Percentiles rank a stretch among this genome's conserved stretches.
Conservation (phyloP, 1,140 invertebrate species). For the Musca vetustissima region DNA sequence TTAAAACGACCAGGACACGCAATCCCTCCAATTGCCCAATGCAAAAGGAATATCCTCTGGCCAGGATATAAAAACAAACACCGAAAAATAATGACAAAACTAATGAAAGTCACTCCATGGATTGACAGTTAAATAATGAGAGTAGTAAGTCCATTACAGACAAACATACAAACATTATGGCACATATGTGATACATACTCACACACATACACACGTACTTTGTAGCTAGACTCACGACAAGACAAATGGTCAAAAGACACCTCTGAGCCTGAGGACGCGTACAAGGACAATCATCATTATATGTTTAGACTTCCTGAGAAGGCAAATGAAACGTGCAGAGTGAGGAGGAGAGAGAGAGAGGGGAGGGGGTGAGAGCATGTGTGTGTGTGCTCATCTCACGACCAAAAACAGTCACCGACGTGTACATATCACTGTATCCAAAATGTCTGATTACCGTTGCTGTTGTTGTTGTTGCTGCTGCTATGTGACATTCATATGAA, state of each 20-base stretch:
- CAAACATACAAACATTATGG: background rate
- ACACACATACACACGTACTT: no score
- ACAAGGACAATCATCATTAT: no score
- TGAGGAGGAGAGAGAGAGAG: no score
- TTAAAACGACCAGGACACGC: background rate
- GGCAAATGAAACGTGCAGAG: no score
- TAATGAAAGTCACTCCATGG: slow-evolving; percentile 16
- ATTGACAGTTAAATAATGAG: slow-evolving; percentile 21
- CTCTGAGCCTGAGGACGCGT: background rate
- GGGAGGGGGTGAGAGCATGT: no score
- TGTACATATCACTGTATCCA: no score
- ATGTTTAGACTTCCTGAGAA: no score
- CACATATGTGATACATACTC: background rate
- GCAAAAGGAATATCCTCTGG: no score
- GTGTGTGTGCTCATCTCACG: no score
- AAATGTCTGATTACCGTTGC: no score
- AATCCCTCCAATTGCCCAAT: background rate
- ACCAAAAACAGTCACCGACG: no score
- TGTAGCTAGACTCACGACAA: background rate
- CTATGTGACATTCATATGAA: slow-evolving; percentile 9
- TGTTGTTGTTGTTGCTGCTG: no score
- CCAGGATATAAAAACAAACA: background rate
- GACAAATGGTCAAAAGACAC: slow-evolving; percentile 19
- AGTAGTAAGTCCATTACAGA: slow-evolving; percentile 1
- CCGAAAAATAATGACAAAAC: slow-evolving; percentile 14